Percentiles rank a stretch among this genome's conserved stretches.
Conservation (phyloP, 2,113 vertebrate genomes). For the Callocephalon fimbriatum region DNA sequence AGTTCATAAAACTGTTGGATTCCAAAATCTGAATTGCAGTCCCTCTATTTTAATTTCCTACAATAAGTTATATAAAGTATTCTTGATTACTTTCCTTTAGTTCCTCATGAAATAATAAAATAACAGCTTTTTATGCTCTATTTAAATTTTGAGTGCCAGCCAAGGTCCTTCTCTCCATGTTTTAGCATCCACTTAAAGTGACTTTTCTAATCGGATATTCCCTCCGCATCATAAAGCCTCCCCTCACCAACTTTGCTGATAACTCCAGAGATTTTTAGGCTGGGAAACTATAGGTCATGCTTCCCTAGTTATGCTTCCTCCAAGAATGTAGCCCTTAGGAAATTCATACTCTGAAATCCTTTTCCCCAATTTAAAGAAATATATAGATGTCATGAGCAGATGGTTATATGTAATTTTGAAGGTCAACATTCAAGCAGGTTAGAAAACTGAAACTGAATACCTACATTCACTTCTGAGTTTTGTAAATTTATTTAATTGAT, state of each 20-base stretch:
- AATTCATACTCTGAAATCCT: background rate
- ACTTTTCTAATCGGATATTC: slow-evolving; percentile 37
- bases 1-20: slow-evolving; percentile 41
- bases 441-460: background rate
- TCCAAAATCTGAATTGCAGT: slow-evolving; percentile 44
- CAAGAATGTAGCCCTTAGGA: slow-evolving; percentile 30
- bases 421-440: slow-evolving; percentile 25
- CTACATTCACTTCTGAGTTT: accelerated
- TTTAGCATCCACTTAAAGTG: slow-evolving; percentile 42
- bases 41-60: slow-evolving; percentile 1
- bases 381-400: background rate
- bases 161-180: slow-evolving; percentile 14
- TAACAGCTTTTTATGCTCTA: slow-evolving; percentile 65
- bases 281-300: slow-evolving; percentile 32
- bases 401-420: background rate
- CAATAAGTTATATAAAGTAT: slow-evolving; percentile 53
- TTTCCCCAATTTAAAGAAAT: background rate
- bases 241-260: background rate
- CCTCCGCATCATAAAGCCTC: background rate
- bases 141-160: slow-evolving; percentile 68
- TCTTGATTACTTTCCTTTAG: slow-evolving; percentile 66
- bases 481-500: background rate
- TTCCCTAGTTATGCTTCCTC: slow-evolving; percentile 26
- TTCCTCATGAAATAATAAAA: slow-evolving; percentile 65
- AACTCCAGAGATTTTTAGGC: slow-evolving; percentile 56